Base-by-base conservation (phyloP, 1,140 invertebrate species). In the Centruroides sculpturatus region DNA sequence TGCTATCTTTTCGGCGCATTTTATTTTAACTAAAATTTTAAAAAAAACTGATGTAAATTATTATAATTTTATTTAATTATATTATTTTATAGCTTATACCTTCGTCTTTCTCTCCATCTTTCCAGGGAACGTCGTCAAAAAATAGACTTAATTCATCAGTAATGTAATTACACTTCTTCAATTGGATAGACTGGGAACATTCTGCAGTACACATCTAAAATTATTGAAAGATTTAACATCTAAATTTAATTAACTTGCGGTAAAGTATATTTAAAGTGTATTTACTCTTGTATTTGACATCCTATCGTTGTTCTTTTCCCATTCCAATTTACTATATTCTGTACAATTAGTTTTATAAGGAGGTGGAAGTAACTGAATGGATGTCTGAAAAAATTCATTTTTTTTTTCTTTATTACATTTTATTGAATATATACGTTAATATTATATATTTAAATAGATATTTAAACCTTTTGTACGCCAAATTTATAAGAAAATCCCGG, bases 91-190 rank as follows among this genome's bases (percentile, higher is more conserved):
- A 23, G 23, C 23, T 41, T 8, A 6, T 41, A 41, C 41, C 5
- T 41, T 41, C 41, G 41, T 41, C 41, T 8, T 41, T 41, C 8
- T 8, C 41, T 6, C 41, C 8, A 8, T 41, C 41, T 41, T 41
- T 63, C 62, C 62, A 63, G 46, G 62, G 62, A 35, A 63, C n/a
- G 0, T 34, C 62, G 50, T 63, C 62, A 13, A 59, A 63, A 49
- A 63, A 63, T 5, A 63, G 23, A 23, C 62, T 63, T 4, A 63
- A 35, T 41, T 60, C 58, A 3, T 55, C 58, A 0, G 59, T 60
- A 7, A 63, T 57, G 23, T 63, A 63, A 36, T 60, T 56, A 34
- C 62, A 63, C 41, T 59, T 47, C 41, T 63, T 59, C n/a, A 63
- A 23, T 11, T 63, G 62, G 4, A 63, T 34, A 34, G 47, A 57